Evolutionary conservation across 2,113 vertebrate genomes (phyloP), one percentile per base, ranked within the genome.

Genomic region (Psilopsiagon aymara): DNA sequence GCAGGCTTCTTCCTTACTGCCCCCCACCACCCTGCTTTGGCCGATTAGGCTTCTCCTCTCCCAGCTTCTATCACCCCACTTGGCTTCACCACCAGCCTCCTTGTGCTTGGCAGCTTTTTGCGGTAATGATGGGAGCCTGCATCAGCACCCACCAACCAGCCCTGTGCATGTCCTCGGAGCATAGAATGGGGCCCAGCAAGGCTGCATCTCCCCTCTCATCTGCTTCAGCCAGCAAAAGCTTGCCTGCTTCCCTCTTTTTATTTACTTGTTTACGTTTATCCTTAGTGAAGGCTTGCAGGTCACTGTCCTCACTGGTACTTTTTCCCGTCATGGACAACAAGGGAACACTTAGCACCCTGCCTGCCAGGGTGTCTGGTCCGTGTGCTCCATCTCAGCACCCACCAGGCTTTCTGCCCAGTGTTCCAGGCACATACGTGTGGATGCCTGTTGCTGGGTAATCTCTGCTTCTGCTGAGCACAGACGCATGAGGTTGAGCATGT

Each of bases 281-380:
- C 44, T 41, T 14, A 31, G 67, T 1, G 28, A 51, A 66, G 59
- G 60, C 44, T 24, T 78, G 33, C 46, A 14, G 16, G 57, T 23
- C 79, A 23, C 15, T 1, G 10, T 43, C 75, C 63, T 76, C 9
- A 2, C 53, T 2, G 69, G 4, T 90, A 52, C 67, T 33, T 41
- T 53, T 59, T 20, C 1, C 25, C 43, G 15, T 74, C 57, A 2
- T 7, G 0, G 2, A 14, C 39, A 6, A 10, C 46, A 18, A 1
- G 2, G 73, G 35, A 21, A 57, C 0, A 2, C 63, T 63, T 55
- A 46, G 57, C 18, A 47, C 23, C n/a, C 7, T 1, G 7, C 28
- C 43, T 1, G 8, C 28, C 0, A 1, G 39, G 52, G 12, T 29
- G 71, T 46, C 74, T 0, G 11, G 9, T 7, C 55, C 2, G 0